Base-by-base conservation (phyloP, 2,888 invertebrate species). In the Drosophila barbarae region DNA sequence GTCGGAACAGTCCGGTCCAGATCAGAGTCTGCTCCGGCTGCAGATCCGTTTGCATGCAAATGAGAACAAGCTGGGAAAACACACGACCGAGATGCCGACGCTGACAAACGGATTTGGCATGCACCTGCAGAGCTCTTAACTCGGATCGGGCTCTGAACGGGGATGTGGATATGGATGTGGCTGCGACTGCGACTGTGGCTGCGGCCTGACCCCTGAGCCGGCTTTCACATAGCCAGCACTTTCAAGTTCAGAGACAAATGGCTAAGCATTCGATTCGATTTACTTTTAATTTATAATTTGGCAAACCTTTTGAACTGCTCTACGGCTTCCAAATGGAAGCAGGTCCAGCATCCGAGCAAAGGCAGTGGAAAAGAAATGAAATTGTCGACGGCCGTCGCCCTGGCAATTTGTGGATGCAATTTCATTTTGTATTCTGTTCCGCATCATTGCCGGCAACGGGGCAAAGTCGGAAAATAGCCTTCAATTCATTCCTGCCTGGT, bases 281-380 rank as follows among this genome's bases (percentile, higher is more conserved):
- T 84, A 85, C 85, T 85, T 84, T 84, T 84, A 85, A 84, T 84
- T 84, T 85, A 85, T 84, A 84, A 84, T 85, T 85, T 84, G 72
- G 58, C 58, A 73, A 79, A 84, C 84, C 84, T 84, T 77, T 84
- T 84, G 85, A 85, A 81, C 81, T 21, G 52, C 51, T 44, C 35
- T 21, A 68, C 68, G 69, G 42, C 56, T 61, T 72, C 72, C 74
- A 74, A 67, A 68, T 67, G 68, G 67, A 71, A 71, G 71, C 66
- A 39, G 54, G 28, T 21, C 18, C 38, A 52, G 38, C 41, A 12
- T 35, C 35, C n/a, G 36, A n/a, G 39, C 13, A 6, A 26, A 30
- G 30, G 9, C 44, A 10, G 18, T 44, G 36, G 26, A 38, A 77
- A 73, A 83, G 81, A 78, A 81, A 84, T 81, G 77, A 84, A 81